These are phyloP conservation scores for Pelusios castaneus DNA, from an alignment of 2,113 vertebrate genomes.

Conservation along the genomic window DNA sequence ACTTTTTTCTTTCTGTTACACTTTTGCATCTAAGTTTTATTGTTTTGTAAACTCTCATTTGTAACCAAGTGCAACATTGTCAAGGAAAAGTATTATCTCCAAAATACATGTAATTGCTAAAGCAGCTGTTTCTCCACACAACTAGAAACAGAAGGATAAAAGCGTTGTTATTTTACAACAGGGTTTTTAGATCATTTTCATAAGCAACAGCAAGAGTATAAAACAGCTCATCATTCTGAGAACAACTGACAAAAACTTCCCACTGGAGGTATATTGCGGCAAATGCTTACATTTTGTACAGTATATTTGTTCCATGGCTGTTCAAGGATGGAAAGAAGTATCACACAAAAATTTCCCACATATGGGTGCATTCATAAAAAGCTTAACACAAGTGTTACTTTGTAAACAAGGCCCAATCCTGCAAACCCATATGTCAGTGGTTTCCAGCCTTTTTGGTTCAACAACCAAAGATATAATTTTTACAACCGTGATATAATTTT, in stretches of 20 bases:
- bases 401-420: neutral
- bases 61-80: neutral
- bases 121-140: neutral
- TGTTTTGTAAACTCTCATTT: neutral
- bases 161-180: neutral
- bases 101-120: neutral
- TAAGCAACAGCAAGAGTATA: constrained; percentile 24
- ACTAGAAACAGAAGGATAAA: constrained; percentile 15
- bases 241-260: constrained; percentile 43
- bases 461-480: too few relatives aligned
- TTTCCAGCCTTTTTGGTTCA: too few relatives aligned
- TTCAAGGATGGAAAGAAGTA: neutral
- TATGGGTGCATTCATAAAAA: constrained; percentile 21
- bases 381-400: neutral
- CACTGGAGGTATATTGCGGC: constrained; percentile 3
- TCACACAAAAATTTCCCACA: constrained; percentile 19
- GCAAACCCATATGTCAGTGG: neutral
- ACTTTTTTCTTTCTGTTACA: neutral
- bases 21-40: neutral
- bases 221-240: constrained; percentile 32
- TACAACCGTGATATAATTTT: too few relatives aligned
- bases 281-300: neutral
- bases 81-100: constrained; percentile 4
- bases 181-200: neutral
- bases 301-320: neutral